Evolutionary conservation across 2,888 invertebrate genomes (phyloP), one percentile per base, ranked within the genome.

Genomic region (Deroplatys truncata): DNA sequence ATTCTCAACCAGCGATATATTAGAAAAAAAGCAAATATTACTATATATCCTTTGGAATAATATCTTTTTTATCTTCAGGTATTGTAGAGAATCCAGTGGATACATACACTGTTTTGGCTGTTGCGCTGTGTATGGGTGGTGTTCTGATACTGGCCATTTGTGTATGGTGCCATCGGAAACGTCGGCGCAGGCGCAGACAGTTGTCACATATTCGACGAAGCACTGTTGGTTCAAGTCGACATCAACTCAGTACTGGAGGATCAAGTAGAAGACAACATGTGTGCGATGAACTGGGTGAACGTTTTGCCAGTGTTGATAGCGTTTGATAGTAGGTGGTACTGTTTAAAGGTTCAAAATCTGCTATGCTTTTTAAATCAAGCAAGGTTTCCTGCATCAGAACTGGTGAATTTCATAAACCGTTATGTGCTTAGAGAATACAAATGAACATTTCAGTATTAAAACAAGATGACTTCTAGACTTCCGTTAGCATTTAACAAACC

Each of bases 111-210:
- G 93, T 94, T 89, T 91, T 93, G 92, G 94, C 93, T 92, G 93
- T 93, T 90, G 94, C 94, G 91, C 94, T 94, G 90, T 94, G 93
- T 91, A 93, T 93, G 90, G 93, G 94, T 90, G 93, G 94, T 90
- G 94, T 94, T 89, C 92, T 95, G 91, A 93, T 93, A 72, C 92
- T 95, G 88, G 92, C 93, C 25, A 90, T 94, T 89, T 95, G 95
- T 93, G 93, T 96, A 90, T 93, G 95, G 92, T 96, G 95, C 92
- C 95, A 96, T 92, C 93, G 93, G 90, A 92, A 94, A 94, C 94
- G 94, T 93, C 93, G 92, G 93, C 93, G 93, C 93, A 93, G 93
- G 92, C 93, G 93, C 92, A 92, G 91, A 72, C 90, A 90, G 28
- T 89, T 92, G 93, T 92, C 92, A 91, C 92, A 93, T 92, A 92